Conservation (phyloP, 2,888 invertebrate genomes). For the Tethea ocularis region DNA sequence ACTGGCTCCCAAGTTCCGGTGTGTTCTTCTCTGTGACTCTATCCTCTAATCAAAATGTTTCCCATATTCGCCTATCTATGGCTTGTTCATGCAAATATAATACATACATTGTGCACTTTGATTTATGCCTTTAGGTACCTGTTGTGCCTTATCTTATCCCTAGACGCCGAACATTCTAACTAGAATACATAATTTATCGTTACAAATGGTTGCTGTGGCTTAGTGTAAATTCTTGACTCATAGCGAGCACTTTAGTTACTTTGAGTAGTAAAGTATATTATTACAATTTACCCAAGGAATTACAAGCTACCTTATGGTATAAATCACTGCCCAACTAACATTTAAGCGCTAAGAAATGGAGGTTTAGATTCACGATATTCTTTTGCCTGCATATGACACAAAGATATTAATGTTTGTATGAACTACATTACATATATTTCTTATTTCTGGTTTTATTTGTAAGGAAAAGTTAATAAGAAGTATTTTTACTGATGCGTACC, state of each 20-base stretch:
- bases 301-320: no score
- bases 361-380: no score
- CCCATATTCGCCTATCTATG: constrained; percentile 16
- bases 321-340: no score
- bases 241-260: background rate
- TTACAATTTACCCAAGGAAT: background rate
- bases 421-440: no score
- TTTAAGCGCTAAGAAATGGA: no score
- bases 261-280: background rate
- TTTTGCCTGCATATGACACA: no score
- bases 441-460: no score
- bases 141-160: constrained; percentile 4
- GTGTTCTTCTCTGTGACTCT: no score
- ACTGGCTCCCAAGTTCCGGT: no score
- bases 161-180: background rate
- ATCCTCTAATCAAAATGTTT: background rate
- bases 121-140: constrained; percentile 1
- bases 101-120: constrained; percentile 8
- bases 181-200: constrained; percentile 6
- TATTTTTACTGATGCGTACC: no score
- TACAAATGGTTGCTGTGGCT: background rate
- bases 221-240: background rate
- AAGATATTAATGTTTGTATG: no score
- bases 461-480: no score
- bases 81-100: constrained; percentile 25